Evolutionary conservation across 1,140 invertebrate genomes (phyloP).

Genomic region (Gerris buenoi): DNA sequence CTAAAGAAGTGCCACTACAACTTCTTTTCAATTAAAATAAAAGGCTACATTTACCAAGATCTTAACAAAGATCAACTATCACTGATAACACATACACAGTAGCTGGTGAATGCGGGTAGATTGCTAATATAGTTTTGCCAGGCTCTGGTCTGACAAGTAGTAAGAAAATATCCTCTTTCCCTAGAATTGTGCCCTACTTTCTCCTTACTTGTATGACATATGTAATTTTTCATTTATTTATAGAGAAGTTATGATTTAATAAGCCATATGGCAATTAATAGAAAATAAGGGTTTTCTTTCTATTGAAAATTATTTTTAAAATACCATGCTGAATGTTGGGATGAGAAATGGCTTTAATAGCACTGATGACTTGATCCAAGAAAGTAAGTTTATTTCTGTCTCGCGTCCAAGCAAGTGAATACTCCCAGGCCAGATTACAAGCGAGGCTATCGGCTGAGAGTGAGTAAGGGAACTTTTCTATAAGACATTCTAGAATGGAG

Average conservation of each 20-base stretch:
- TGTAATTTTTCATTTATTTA: not conserved
- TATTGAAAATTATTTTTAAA: too few species aligned
- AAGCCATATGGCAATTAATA: not conserved
- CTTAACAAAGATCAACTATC: too few species aligned
- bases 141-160: not conserved
- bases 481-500: not conserved
- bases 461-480: not conserved
- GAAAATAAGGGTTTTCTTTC: not conserved
- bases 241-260: not conserved
- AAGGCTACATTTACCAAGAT: too few species aligned
- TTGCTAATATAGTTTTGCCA: too few species aligned
- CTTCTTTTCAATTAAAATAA: too few species aligned
- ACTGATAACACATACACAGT: too few species aligned
- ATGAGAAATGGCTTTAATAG: conserved; percentile 42
- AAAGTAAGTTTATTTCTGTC: conserved; percentile 47
- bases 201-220: not conserved
- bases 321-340: conserved; percentile 47
- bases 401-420: conserved; percentile 69
- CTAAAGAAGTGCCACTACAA: too few species aligned
- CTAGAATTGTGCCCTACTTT: not conserved
- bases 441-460: conserved; percentile 34
- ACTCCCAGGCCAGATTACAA: conserved; percentile 80
- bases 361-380: conserved; percentile 44
- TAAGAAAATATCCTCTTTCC: not conserved
- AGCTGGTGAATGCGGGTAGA: too few species aligned